Percentiles rank a stretch among this genome's conserved stretches.
Conservation (phyloP, 2,113 vertebrate genomes). For the Cyprinodon variegatus region DNA sequence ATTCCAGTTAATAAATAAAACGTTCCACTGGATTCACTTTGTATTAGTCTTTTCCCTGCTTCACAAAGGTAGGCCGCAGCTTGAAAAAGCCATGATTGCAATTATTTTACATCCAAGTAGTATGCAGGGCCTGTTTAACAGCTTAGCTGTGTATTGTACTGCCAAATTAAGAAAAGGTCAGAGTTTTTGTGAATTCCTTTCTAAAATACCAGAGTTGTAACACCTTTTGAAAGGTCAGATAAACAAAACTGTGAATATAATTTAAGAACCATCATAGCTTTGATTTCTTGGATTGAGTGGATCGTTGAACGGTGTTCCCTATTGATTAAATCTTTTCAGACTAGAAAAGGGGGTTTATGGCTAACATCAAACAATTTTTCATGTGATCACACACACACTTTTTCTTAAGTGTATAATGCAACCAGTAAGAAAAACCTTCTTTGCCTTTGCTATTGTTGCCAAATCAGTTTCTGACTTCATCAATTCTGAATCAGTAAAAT, state of each 20-base stretch:
- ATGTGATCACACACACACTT: neutral
- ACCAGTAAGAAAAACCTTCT: too few relatives aligned
- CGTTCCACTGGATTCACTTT: too few relatives aligned
- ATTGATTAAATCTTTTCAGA: neutral
- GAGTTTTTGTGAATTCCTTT: slow-evolving; percentile 37
- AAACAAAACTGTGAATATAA: slow-evolving; percentile 50
- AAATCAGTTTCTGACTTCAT: too few relatives aligned
- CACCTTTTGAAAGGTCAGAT: slow-evolving; percentile 51
- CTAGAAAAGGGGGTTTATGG: neutral
- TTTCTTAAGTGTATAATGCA: too few relatives aligned
- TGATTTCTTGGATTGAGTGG: neutral
- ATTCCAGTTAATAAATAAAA: too few relatives aligned
- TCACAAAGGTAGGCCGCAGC: too few relatives aligned
- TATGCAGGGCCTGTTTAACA: slow-evolving; percentile 39
- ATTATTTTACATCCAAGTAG: slow-evolving; percentile 38
- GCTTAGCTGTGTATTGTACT: slow-evolving; percentile 17
- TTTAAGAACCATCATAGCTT: slow-evolving; percentile 15
- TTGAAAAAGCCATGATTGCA: too few relatives aligned
- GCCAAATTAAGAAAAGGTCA: slow-evolving; percentile 56
- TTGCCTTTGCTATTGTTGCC: too few relatives aligned
- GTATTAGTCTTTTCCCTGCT: too few relatives aligned
- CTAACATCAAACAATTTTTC: neutral
- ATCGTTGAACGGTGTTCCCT: neutral
- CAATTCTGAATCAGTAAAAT: too few relatives aligned
- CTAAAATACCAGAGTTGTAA: slow-evolving; percentile 21